phyloP scores from a whole-genome alignment of 2,888 invertebrate genomes.

The Agriopis aurantiaria region DNA sequence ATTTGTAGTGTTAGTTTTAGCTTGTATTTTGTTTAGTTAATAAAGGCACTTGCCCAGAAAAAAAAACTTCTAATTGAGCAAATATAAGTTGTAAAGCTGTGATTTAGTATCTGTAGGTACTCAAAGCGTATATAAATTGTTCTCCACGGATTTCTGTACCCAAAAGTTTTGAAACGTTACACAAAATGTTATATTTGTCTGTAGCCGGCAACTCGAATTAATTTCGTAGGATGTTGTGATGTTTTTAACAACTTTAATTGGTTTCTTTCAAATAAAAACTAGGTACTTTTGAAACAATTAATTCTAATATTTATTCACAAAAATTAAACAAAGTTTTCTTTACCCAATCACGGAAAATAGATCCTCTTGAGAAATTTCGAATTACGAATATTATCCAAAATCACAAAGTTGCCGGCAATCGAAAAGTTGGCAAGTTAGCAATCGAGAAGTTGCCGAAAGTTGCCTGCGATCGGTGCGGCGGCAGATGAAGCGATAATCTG shows the following conservation, averaged over 20 bases:
- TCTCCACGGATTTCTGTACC: constrained; percentile 17
- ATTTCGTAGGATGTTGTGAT: background rate
- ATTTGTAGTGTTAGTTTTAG: too few relatives aligned
- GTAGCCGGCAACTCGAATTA: background rate
- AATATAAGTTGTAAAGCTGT: constrained; percentile 14
- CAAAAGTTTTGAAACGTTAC: constrained; percentile 21
- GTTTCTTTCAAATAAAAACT: background rate
- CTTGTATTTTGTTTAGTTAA: too few relatives aligned
- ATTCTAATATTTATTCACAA: background rate
- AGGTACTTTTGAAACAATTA: background rate
- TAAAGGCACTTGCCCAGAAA: too few relatives aligned
- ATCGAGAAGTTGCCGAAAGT: constrained; percentile 14
- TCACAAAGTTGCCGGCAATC: constrained; percentile 21
- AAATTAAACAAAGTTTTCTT: constrained; percentile 1
- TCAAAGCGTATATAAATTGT: constrained; percentile 6
- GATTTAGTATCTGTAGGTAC: constrained; percentile 12
- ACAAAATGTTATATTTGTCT: constrained; percentile 12
- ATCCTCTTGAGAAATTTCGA: constrained; percentile 2
- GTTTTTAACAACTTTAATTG: constrained; percentile 6
- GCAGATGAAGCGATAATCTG: constrained; percentile 36
- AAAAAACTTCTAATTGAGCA: constrained; percentile 4
- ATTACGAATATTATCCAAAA: constrained; percentile 17
- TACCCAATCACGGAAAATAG: background rate
- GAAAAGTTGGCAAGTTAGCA: constrained; percentile 19
- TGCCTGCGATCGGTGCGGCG: constrained; percentile 17